A percentile compares a stretch with the other conserved stretches of the same genome.
phyloP scores from a whole-genome alignment of 2,113 vertebrate species.

The Conger conger region DNA sequence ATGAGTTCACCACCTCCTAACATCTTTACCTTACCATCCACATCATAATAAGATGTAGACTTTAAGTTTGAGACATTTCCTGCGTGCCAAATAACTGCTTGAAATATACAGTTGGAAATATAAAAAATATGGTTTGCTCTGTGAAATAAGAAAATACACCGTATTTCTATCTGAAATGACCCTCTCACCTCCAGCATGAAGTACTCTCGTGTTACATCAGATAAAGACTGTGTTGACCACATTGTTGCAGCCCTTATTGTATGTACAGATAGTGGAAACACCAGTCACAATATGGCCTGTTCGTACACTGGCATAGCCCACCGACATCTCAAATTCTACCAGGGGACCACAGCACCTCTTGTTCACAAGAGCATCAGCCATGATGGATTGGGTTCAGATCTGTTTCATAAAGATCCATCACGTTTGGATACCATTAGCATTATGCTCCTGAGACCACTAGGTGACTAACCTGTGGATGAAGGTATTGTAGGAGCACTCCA shows the following conservation, averaged over 20 bases:
- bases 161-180: neutral
- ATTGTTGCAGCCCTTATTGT: neutral
- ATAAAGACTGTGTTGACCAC: neutral
- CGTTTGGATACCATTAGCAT: too few relatives aligned
- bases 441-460: too few relatives aligned
- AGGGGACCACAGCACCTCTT: too few relatives aligned
- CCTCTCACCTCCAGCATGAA: neutral
- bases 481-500: too few relatives aligned
- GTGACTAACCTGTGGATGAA: too few relatives aligned
- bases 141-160: neutral
- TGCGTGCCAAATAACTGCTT: neutral
- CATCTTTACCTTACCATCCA: neutral
- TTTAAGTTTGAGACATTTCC: neutral
- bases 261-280: neutral
- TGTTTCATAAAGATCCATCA: too few relatives aligned
- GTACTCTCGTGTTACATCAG: neutral
- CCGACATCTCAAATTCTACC: too few relatives aligned
- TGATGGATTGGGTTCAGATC: too few relatives aligned
- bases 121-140: neutral
- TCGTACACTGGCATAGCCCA: neutral
- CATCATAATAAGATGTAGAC: neutral
- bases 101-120: neutral
- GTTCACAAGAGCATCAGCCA: too few relatives aligned
- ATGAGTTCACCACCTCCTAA: neutral
- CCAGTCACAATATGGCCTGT: neutral